Evolutionary conservation across 1,140 invertebrate species (phyloP).

Genomic region (Ceratina calcarata): DNA sequence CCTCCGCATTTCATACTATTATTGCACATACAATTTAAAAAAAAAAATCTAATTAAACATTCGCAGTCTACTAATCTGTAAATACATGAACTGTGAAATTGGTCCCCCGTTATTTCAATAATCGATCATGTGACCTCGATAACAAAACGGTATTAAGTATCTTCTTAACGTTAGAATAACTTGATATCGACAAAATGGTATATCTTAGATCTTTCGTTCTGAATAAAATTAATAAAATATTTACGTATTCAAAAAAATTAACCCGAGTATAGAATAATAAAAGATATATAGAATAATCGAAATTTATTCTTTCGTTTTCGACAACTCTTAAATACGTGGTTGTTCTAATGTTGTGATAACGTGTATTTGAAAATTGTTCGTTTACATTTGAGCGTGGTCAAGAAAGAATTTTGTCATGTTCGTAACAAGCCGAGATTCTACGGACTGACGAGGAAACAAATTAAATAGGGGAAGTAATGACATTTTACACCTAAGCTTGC

Average conservation of each 20-base stretch:
- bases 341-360: not conserved
- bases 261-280: too few relatives aligned
- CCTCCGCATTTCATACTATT: too few relatives aligned
- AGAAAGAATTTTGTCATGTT: slow-evolving; percentile 52
- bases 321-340: too few relatives aligned
- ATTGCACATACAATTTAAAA: too few relatives aligned
- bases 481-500: slow-evolving; percentile 43
- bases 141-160: not conserved
- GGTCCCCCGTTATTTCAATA: slow-evolving; percentile 29
- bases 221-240: too few relatives aligned
- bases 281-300: not conserved
- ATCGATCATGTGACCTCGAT: not conserved
- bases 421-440: slow-evolving; percentile 57
- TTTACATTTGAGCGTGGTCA: slow-evolving; percentile 16
- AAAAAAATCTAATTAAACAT: too few relatives aligned
- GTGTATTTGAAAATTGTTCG: not conserved
- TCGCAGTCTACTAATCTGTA: too few relatives aligned
- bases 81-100: slow-evolving; percentile 14
- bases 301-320: too few relatives aligned
- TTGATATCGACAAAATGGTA: not conserved
- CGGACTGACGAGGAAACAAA: not conserved
- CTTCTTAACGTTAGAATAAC: too few relatives aligned
- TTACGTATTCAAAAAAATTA: too few relatives aligned
- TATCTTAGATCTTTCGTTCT: too few relatives aligned
- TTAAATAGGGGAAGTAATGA: not conserved